Conservation (phyloP, 2,797 vertebrate species). For the Mormyrus hasselquistii region DNA sequence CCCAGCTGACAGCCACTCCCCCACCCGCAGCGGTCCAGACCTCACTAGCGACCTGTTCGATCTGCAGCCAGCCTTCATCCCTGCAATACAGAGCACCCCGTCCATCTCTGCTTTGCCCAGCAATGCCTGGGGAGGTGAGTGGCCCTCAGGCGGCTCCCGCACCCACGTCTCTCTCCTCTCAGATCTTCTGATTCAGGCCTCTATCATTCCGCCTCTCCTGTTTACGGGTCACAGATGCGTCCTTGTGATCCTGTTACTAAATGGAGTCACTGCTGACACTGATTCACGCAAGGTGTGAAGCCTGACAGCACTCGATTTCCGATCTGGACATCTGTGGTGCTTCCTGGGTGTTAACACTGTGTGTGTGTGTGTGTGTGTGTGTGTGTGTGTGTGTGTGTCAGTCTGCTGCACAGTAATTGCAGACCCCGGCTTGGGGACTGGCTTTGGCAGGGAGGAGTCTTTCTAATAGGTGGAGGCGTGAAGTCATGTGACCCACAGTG, state of each 20-base stretch:
- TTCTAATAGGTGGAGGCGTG: not conserved
- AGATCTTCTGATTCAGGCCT: not conserved
- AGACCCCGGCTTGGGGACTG: not conserved
- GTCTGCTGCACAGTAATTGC: not conserved
- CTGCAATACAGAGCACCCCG: constrained; percentile 74
- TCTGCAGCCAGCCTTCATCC: constrained; percentile 79
- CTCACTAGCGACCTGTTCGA: constrained; percentile 87
- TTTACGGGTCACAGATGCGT: not conserved
- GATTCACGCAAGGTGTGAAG: not conserved
- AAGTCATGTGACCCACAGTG: not conserved
- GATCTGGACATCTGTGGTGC: not conserved
- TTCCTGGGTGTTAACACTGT: not conserved
- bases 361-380: not conserved
- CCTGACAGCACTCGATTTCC: not conserved
- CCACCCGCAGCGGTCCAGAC: constrained; percentile 64
- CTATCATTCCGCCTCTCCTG: not conserved
- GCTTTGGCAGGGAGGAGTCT: not conserved
- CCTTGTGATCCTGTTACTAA: not conserved
- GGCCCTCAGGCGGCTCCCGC: not conserved
- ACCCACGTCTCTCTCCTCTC: not conserved
- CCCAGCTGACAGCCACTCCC: not conserved
- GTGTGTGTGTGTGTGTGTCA: not conserved
- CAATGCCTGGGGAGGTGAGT: constrained; percentile 79
- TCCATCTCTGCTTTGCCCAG: constrained; percentile 70
- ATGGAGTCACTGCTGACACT: not conserved